A percentile compares a stretch with the other conserved stretches of the same genome.
These are phyloP conservation scores for Eidolon helvum DNA, from an alignment of 2,113 vertebrate genomes.

Conservation along the genomic window DNA sequence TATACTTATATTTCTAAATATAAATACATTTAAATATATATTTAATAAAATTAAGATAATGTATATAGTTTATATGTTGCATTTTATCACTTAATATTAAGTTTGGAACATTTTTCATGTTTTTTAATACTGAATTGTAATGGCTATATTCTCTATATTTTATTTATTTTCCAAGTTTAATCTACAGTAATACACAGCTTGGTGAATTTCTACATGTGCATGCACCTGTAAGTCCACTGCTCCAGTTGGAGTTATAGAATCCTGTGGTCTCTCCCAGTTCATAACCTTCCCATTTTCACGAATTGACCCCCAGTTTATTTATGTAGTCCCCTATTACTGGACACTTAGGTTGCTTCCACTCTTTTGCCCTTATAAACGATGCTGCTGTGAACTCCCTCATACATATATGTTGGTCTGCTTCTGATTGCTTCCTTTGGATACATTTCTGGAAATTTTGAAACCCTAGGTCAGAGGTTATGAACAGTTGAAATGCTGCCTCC, in stretches of 20 bases:
- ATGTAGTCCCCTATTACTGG: neutral
- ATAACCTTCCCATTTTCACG: neutral
- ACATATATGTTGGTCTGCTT: neutral
- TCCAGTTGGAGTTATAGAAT: neutral
- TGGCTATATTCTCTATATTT: neutral
- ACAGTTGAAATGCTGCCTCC: neutral
- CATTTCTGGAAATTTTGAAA: neutral
- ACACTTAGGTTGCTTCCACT: neutral
- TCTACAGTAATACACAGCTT: neutral
- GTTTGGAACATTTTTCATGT: neutral
- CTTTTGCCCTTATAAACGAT: neutral
- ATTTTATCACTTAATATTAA: slow-evolving; percentile 31
- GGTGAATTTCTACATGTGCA: neutral
- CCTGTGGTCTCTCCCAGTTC: neutral
- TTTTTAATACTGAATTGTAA: neutral
- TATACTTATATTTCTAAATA: too few relatives aligned
- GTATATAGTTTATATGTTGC: neutral
- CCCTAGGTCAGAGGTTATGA: neutral
- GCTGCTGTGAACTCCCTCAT: neutral
- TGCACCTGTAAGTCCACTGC: neutral
- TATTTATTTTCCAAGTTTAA: neutral
- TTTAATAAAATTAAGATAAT: neutral
- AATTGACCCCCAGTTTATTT: neutral
- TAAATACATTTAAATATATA: neutral
- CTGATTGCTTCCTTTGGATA: neutral